Conservation (phyloP, 2,888 invertebrate genomes). For the Pemphredon lugubris region DNA sequence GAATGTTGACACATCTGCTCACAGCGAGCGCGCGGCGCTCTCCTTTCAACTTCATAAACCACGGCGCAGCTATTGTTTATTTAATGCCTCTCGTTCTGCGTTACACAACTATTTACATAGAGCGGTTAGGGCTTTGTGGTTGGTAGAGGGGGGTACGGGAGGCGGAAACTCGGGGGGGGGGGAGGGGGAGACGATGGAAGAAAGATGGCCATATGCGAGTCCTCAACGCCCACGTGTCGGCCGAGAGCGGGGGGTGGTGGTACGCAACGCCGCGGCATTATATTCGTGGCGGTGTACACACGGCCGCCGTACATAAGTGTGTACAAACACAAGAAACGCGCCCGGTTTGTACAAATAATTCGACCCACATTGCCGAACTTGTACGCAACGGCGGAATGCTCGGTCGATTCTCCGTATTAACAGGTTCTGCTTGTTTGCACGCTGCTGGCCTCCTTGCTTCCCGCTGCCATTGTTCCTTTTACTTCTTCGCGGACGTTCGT, state of each 20-base stretch:
- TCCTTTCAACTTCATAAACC: conserved; percentile 70
- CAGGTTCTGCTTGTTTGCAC: conserved; percentile 69
- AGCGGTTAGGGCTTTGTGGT: conserved; percentile 28
- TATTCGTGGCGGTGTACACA: not conserved
- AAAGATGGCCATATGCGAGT: conserved; percentile 60
- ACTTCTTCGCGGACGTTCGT: not conserved
- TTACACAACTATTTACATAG: conserved; percentile 70
- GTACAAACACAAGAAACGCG: conserved; percentile 69
- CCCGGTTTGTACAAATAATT: conserved; percentile 77
- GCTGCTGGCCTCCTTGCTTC: conserved; percentile 26
- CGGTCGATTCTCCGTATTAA: conserved; percentile 65
- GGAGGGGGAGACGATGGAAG: conserved; percentile 23
- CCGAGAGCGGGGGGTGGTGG: too few species aligned
- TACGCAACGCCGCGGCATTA: too few species aligned
- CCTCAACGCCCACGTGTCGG: conserved; percentile 63
- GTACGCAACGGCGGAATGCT: conserved; percentile 64
- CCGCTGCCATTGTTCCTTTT: conserved; percentile 30
- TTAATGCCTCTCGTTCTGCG: conserved; percentile 75
- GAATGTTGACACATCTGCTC: conserved; percentile 73
- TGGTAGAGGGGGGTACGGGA: conserved; percentile 31
- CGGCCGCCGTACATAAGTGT: conserved; percentile 60
- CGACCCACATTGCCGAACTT: conserved; percentile 66
- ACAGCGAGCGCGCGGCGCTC: conserved; percentile 61
- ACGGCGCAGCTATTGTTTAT: conserved; percentile 73
- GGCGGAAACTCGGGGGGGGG: too few species aligned